Evolutionary conservation across 1,140 invertebrate species (phyloP).

Genomic region (Drosophila tani): DNA sequence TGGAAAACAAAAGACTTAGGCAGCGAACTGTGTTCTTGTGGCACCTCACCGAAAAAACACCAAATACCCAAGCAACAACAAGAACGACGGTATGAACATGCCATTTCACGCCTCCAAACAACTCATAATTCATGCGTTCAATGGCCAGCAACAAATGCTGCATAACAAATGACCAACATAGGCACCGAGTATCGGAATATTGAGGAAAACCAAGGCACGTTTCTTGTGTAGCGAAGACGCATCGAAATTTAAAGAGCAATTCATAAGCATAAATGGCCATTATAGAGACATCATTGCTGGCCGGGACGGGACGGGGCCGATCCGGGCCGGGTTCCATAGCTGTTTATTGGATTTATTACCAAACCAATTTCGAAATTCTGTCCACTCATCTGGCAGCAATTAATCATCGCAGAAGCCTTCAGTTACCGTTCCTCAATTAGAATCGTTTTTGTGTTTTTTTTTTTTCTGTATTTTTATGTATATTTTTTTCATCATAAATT

Average conservation of each 20-base stretch:
- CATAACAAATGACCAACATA: conserved; percentile 74
- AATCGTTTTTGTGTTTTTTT: conserved; percentile 44
- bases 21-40: conserved; percentile 63
- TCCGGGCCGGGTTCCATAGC: conserved; percentile 9
- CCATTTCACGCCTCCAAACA: conserved; percentile 82
- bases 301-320: not conserved
- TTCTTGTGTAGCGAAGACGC: conserved; percentile 74
- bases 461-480: conserved; percentile 69
- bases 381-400: conserved; percentile 73
- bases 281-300: conserved; percentile 67
- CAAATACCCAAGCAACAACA: conserved; percentile 1
- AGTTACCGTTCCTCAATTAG: conserved; percentile 76
- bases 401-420: conserved; percentile 66
- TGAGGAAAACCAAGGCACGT: conserved; percentile 55
- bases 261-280: conserved; percentile 80
- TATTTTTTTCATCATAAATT: conserved; percentile 81
- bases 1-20: conserved; percentile 77
- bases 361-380: conserved; percentile 65
- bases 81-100: conserved; percentile 67
- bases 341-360: conserved; percentile 54
- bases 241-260: conserved; percentile 82
- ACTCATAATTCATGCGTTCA: conserved; percentile 78
- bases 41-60: conserved; percentile 18
- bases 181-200: conserved; percentile 11
- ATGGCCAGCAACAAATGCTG: conserved; percentile 69